phyloP scores from a whole-genome alignment of 2,888 invertebrate genomes.

The Vandiemenella viatica region DNA sequence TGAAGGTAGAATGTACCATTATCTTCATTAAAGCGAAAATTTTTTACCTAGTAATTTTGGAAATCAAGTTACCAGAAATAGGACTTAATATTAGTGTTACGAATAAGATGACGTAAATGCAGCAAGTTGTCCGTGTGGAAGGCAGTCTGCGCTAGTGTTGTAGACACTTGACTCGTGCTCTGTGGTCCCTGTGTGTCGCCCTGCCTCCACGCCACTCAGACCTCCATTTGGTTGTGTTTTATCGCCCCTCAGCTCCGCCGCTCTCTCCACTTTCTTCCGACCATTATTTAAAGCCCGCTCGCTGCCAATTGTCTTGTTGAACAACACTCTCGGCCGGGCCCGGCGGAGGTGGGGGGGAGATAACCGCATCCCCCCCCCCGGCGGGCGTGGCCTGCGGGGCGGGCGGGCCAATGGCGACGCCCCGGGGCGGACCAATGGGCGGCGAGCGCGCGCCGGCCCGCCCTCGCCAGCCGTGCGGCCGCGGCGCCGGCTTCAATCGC shows the following conservation, averaged over 20 bases:
- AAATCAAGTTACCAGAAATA: too few species aligned
- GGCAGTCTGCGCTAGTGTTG: not conserved
- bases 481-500: not conserved
- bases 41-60: too few species aligned
- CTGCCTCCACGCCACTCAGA: not conserved
- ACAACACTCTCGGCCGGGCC: not conserved
- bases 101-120: too few species aligned
- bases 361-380: too few species aligned
- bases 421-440: constrained; percentile 9
- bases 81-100: too few species aligned
- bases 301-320: not conserved
- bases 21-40: too few species aligned
- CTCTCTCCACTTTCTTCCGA: not conserved
- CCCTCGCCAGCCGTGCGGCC: constrained; percentile 18
- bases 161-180: not conserved
- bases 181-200: not conserved
- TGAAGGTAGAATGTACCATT: too few species aligned
- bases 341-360: not conserved
- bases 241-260: not conserved
- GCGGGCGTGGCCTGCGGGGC: not conserved
- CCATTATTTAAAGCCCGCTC: not conserved
- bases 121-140: not conserved
- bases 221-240: not conserved
- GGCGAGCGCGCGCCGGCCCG: constrained; percentile 12
- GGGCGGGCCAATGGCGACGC: constrained; percentile 4